Conservation (phyloP, 2,888 invertebrate genomes). For the Prosapia bicincta region DNA sequence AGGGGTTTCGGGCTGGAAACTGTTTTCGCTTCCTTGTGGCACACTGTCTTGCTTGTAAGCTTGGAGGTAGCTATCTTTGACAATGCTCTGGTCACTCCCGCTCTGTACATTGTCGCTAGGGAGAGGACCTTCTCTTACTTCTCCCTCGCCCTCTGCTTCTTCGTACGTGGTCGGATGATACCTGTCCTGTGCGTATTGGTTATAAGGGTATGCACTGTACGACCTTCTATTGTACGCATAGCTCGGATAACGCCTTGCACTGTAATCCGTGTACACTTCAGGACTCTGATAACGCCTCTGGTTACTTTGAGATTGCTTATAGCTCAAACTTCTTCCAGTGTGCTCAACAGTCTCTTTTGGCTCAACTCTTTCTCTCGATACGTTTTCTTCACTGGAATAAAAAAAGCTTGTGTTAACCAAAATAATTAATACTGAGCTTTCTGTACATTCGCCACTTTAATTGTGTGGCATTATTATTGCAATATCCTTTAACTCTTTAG, state of each 20-base stretch:
- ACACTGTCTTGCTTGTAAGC: background rate
- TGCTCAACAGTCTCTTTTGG: background rate
- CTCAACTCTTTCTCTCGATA: background rate
- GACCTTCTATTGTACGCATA: background rate
- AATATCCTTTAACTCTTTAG: too few species aligned
- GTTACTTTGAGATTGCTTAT: background rate
- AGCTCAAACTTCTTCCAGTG: background rate
- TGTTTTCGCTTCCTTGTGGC: constrained; percentile 3
- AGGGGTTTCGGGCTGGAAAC: too few species aligned
- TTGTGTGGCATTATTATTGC: too few species aligned
- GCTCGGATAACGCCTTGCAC: background rate
- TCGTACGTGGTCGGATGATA: constrained; percentile 12
- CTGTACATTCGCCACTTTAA: too few species aligned
- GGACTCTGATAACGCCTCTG: background rate
- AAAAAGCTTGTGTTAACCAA: background rate
- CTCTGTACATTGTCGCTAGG: background rate
- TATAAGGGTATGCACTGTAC: background rate
- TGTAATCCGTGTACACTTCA: background rate
- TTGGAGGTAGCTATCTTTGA: background rate
- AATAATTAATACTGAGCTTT: background rate
- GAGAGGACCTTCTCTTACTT: constrained; percentile 3
- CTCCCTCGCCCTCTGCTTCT: constrained; percentile 9
- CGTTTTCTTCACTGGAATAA: background rate
- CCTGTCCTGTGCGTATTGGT: background rate
- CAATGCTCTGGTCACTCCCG: background rate